Percentiles rank a stretch among this genome's conserved stretches.
These are phyloP conservation scores for Scaptomyza polygonia DNA, from an alignment of 2,888 invertebrate species.

Conservation along the genomic window DNA sequence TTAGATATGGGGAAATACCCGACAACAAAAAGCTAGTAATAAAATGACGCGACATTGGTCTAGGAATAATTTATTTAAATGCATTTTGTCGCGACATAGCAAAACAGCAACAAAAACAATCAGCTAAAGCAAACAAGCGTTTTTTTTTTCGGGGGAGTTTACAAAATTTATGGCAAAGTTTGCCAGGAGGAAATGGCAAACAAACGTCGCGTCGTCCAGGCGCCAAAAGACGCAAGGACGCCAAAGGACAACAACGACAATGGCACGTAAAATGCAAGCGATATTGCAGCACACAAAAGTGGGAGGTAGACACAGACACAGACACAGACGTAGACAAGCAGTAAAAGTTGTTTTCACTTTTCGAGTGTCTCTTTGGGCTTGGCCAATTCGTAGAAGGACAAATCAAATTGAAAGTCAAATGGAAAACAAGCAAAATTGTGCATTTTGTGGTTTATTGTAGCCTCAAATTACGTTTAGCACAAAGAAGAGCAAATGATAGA, in stretches of 20 bases:
- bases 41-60: slow-evolving; percentile 81
- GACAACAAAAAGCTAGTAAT: slow-evolving; percentile 55
- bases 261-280: slow-evolving; percentile 52
- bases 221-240: slow-evolving; percentile 58
- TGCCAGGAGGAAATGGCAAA: slow-evolving; percentile 79
- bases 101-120: slow-evolving; percentile 33
- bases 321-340: slow-evolving; percentile 55
- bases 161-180: slow-evolving; percentile 74
- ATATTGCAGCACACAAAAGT: slow-evolving; percentile 21
- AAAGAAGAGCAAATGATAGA: slow-evolving; percentile 23
- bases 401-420: too few relatives aligned
- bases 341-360: slow-evolving; percentile 82
- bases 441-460: slow-evolving; percentile 29
- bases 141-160: slow-evolving; percentile 62
- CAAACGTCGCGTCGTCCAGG: slow-evolving; percentile 72
- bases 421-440: slow-evolving; percentile 55
- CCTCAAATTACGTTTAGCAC: slow-evolving; percentile 35
- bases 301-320: neutral
- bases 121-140: slow-evolving; percentile 36
- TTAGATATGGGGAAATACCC: slow-evolving; percentile 34
- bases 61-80: slow-evolving; percentile 83
- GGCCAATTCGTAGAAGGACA: slow-evolving; percentile 72
- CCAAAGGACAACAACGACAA: slow-evolving; percentile 51
- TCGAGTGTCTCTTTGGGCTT: slow-evolving; percentile 51
- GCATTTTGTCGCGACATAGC: slow-evolving; percentile 82